Evolutionary conservation across 2,888 invertebrate species (phyloP).

Genomic region (Metallyticus violacea): DNA sequence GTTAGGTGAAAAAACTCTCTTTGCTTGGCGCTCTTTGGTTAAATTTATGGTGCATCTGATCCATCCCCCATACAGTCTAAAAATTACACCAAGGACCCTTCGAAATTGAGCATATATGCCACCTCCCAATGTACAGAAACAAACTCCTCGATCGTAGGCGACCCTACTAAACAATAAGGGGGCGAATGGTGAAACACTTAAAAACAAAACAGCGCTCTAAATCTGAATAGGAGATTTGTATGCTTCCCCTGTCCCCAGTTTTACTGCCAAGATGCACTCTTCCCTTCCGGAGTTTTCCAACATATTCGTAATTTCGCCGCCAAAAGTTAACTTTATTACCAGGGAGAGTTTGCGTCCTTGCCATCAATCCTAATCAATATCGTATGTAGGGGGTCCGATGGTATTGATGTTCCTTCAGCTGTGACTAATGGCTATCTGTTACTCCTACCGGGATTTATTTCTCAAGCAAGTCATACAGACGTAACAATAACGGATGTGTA

Average conservation of each 20-base stretch:
- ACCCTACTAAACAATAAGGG: not conserved
- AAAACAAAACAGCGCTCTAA: not conserved
- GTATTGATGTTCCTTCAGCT: not conserved
- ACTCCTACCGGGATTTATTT: not conserved
- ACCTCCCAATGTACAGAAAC: no score
- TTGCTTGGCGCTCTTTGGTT: no score
- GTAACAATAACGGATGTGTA: not conserved
- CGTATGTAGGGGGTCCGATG: not conserved
- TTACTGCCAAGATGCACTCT: not conserved
- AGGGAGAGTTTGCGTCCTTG: constrained; percentile 7
- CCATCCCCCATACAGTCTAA: not conserved
- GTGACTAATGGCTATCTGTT: constrained; percentile 19
- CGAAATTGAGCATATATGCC: no score
- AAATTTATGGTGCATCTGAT: no score
- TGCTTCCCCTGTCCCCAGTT: not conserved
- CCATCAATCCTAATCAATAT: constrained; percentile 27
- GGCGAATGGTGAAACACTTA: not conserved
- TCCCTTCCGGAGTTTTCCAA: not conserved
- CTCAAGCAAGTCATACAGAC: not conserved
- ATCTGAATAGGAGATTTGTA: not conserved
- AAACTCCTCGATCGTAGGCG: not conserved
- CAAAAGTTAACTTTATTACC: constrained; percentile 22
- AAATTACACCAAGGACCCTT: not conserved
- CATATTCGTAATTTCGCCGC: constrained; percentile 7
- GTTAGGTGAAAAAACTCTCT: no score